phyloP scores from a whole-genome alignment of 2,888 invertebrate genomes.

The Sacculina carcini region DNA sequence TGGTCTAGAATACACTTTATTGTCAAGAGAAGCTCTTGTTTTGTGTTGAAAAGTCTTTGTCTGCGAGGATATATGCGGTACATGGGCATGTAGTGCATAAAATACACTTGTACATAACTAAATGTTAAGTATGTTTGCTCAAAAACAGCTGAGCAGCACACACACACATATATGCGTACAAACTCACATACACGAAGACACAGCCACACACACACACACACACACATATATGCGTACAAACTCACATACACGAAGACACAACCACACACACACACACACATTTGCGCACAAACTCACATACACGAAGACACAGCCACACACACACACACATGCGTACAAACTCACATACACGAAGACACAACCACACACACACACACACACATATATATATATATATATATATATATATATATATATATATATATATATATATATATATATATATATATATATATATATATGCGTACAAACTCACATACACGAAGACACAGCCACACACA shows the following conservation, averaged over 20 bases:
- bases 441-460: conserved; percentile 6
- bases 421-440: conserved; percentile 7
- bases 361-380: background rate
- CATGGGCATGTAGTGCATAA: too few relatives aligned
- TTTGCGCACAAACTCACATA: background rate
- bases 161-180: too few relatives aligned
- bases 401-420: conserved; percentile 7
- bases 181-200: too few relatives aligned
- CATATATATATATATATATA: conserved; percentile 5
- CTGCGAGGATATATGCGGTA: too few relatives aligned
- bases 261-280: background rate
- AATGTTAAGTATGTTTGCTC: too few relatives aligned
- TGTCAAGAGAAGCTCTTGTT: too few relatives aligned
- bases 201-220: too few relatives aligned
- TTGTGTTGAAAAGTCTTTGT: too few relatives aligned
- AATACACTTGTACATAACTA: too few relatives aligned
- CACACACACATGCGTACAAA: background rate
- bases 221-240: conserved; percentile 5
- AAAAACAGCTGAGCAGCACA: too few relatives aligned
- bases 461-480: background rate
- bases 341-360: background rate
- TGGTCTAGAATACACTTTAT: too few relatives aligned
- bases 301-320: conserved; percentile 1
- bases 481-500: background rate
- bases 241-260: too few relatives aligned